Conservation (phyloP, 2,888 invertebrate genomes). For the Netelia fuscicornis region DNA sequence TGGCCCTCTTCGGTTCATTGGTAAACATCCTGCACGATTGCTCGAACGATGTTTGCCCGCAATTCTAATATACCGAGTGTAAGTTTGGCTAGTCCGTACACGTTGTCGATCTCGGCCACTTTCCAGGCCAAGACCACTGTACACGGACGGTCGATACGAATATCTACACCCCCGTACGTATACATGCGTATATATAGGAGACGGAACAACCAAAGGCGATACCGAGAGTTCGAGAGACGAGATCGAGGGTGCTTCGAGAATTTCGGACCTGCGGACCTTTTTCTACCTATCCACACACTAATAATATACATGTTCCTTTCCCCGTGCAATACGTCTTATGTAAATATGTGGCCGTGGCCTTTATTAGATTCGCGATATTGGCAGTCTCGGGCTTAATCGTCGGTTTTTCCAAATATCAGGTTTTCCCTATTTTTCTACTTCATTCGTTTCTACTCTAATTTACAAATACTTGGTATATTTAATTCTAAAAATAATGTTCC, state of each 20-base stretch:
- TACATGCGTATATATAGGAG: not conserved
- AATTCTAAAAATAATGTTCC: no score
- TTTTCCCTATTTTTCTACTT: no score
- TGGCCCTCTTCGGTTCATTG: conserved; percentile 37
- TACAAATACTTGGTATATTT: no score
- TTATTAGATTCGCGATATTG: conserved; percentile 27
- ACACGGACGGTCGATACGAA: conserved; percentile 21
- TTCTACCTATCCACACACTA: conserved; percentile 10
- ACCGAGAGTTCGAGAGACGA: conserved; percentile 8
- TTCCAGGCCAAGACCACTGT: conserved; percentile 30
- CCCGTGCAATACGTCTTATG: not conserved
- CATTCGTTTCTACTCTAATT: no score
- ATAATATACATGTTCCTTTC: not conserved
- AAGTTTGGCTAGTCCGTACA: conserved; percentile 61
- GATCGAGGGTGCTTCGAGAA: conserved; percentile 22
- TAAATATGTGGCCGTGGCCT: conserved; percentile 23
- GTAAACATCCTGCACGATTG: conserved; percentile 62
- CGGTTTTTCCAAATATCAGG: no score
- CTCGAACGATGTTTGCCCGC: conserved; percentile 60
- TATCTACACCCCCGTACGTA: conserved; percentile 12
- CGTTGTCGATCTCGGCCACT: conserved; percentile 58
- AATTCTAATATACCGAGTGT: conserved; percentile 63
- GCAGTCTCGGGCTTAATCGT: not conserved
- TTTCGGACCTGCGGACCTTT: conserved; percentile 33
- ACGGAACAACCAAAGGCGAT: conserved; percentile 24